Evolutionary conservation across 2,113 vertebrate genomes (phyloP), one percentile per base, ranked within the genome.

Genomic region (Halcyon senegalensis): DNA sequence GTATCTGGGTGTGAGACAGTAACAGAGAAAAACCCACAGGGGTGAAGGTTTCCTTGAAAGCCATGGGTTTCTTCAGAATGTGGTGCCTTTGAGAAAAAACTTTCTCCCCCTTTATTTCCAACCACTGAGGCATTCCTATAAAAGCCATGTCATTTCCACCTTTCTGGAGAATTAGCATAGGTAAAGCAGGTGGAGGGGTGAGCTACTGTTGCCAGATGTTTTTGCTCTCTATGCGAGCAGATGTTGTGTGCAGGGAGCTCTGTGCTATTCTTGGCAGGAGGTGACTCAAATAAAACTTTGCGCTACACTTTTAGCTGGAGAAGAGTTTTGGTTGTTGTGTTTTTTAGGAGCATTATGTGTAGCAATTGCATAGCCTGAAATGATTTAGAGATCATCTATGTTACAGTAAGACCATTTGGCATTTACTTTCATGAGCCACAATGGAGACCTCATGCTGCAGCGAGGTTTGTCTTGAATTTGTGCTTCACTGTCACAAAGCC

Each of bases 371-470:
- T 83, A 93, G 70, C 62, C 91, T 92, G 86, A 69, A 63, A 92
- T 95, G 91, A 96, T 97, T 97, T 95, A 96, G 80, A 85, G 91
- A 92, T 76, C 91, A 73, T 93, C 83, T 92, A 17, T 55, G 62
- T 48, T 90, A 85, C 85, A 89, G 63, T 87, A 89, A 86, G 58
- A 64, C 66, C 91, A 93, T 95, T 96, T 95, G 84, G 91, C 20
- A 0, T 97, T 97, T 95, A 95, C 37, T 69, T 97, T 96, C 94
- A 96, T 75, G 94, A 96, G 82, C 87, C 94, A 91, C 83, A 77
- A 46, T 90, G 94, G 95, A 94, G 87, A 92, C 91, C 89, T 89
- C 93, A 88, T 84, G 91, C 95, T 97, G 96, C 72, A 94, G 79
- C 6, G 83, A 82, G 60, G 62, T 89, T 93, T 82, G 59, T 80